phyloP scores from a whole-genome alignment of 2,888 invertebrate genomes.

The Ashinkailepas kermadecensis region DNA sequence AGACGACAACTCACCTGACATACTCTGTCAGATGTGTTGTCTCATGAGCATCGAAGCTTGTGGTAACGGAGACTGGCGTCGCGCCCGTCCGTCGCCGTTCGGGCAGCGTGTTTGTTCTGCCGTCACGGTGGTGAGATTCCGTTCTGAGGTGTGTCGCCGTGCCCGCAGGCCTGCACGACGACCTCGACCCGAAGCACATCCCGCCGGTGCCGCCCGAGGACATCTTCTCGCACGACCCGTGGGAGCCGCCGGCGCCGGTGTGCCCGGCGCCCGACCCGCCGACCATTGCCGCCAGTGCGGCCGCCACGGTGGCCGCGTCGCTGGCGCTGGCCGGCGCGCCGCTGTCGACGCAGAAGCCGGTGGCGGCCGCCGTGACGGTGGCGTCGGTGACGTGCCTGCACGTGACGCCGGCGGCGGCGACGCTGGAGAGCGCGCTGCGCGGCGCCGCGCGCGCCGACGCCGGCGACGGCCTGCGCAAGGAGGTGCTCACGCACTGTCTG shows the following conservation, averaged over 20 bases:
- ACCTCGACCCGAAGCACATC: constrained; percentile 20
- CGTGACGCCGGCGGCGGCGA: constrained; percentile 30
- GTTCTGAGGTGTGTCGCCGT: background rate
- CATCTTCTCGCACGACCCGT: constrained; percentile 23
- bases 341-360: background rate
- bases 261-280: background rate
- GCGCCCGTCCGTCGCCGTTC: no score
- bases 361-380: background rate
- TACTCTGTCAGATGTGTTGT: no score
- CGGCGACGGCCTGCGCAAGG: constrained; percentile 22
- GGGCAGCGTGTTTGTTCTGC: no score
- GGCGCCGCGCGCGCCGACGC: constrained; percentile 31
- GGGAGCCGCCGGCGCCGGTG: constrained; percentile 3
- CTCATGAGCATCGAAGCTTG: no score
- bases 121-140: no score
- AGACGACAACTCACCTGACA: no score
- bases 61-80: no score
- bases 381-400: constrained; percentile 27
- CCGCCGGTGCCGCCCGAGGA: constrained; percentile 23
- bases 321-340: background rate
- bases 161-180: constrained; percentile 11
- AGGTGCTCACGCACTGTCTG: constrained; percentile 16
- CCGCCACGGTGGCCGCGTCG: background rate
- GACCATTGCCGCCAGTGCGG: background rate
- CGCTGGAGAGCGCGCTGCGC: constrained; percentile 33